These are phyloP conservation scores for Neopipo cinnamomea DNA, from an alignment of 2,113 vertebrate genomes.

Conservation along the genomic window DNA sequence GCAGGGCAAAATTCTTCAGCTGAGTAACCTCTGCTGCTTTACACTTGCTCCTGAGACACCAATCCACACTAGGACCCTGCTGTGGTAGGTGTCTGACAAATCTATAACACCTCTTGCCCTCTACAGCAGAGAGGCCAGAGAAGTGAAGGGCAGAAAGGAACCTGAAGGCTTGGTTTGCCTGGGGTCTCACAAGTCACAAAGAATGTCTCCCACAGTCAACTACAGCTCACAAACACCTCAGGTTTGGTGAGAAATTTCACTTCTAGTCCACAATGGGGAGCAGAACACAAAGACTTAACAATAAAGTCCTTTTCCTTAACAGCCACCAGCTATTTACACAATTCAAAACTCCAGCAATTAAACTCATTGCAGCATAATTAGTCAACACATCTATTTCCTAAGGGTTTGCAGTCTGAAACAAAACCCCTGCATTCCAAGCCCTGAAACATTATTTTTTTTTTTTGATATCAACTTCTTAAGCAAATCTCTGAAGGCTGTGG, in stretches of 20 bases:
- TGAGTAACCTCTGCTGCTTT: background rate
- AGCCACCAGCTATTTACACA: background rate
- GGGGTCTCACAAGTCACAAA: background rate
- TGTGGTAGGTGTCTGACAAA: background rate
- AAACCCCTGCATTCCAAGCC: background rate
- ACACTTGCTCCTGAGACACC: background rate
- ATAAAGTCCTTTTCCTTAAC: background rate
- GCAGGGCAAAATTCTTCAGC: background rate
- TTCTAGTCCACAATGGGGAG: fast-evolving
- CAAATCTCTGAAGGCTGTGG: background rate
- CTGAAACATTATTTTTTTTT: background rate
- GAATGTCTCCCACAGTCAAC: background rate
- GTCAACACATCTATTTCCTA: background rate
- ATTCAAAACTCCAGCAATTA: background rate
- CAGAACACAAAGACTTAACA: background rate
- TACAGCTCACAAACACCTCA: background rate
- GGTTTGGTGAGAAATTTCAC: background rate
- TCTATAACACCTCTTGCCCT: background rate
- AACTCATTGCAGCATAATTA: background rate
- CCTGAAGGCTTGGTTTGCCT: background rate
- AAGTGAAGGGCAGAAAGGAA: background rate
- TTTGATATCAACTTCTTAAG: background rate
- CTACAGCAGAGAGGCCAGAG: background rate
- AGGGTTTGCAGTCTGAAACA: background rate
- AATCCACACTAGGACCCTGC: fast-evolving